Evolutionary conservation across 2,797 vertebrate species (phyloP).

Genomic region (Galago senegalensis): DNA sequence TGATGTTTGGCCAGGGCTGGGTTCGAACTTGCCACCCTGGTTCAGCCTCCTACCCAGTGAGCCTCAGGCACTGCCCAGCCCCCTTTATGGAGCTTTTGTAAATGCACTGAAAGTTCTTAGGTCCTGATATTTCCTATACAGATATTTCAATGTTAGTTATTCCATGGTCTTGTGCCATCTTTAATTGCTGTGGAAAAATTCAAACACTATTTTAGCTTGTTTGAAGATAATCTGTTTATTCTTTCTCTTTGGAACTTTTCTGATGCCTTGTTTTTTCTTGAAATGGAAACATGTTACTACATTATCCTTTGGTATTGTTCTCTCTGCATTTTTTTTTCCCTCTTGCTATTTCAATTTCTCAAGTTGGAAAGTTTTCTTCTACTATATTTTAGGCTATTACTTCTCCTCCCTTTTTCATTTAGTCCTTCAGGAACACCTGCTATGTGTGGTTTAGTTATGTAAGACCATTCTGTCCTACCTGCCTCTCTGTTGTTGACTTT

Average conservation of each 20-base stretch:
- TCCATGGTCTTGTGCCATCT: not conserved
- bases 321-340: not conserved
- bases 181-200: not conserved
- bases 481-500: no score
- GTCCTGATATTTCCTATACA: not conserved
- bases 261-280: not conserved
- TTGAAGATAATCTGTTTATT: not conserved
- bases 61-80: no score
- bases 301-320: no score
- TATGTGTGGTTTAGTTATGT: accelerated
- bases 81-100: not conserved
- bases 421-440: not conserved
- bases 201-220: not conserved
- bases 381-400: not conserved
- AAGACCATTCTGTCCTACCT: accelerated
- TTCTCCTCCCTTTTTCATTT: not conserved
- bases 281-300: accelerated
- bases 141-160: no score
- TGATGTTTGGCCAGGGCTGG: no score
- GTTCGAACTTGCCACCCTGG: no score
- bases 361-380: not conserved
- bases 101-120: not conserved
- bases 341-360: not conserved
- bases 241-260: not conserved
- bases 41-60: no score